Base-by-base conservation (phyloP, 2,888 invertebrate genomes). In the Caradrina kadenii region DNA sequence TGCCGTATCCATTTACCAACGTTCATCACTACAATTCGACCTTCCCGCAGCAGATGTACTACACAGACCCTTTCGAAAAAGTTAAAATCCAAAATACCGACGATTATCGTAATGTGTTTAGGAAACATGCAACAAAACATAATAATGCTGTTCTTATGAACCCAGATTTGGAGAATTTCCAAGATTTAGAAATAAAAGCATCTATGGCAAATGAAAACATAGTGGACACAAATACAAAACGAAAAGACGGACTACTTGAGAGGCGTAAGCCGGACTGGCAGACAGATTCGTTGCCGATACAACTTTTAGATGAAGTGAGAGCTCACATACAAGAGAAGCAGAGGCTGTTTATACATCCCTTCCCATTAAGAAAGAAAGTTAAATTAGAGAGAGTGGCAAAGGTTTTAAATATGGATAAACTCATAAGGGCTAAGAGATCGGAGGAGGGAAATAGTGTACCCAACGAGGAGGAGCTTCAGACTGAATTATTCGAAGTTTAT, bases 321-420 rank as follows among this genome's bases (percentile, higher is more conserved):
- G 93, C 93, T 0, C 90, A 93, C 66, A 79, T 93, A 11, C 73
- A 80, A 8, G 86, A 92, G 8, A 91, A 90, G 48, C 80, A 88
- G 0, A 92, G 87, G 60, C 45, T 90, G 1, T 53, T 92, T 0
- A 92, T 89, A 54, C 82, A 88, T 56, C 83, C 91, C 0, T 82
- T 91, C 39, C 88, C 91, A 1, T 81, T 92, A n/a, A 89, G 89
- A 64, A 94, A 92, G 72, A 93, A 89, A 62, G 76, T 93, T 0
- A 93, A 90, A 63, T 74, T 95, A 10, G 95, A 95, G 64, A 92
- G 87, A 79, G 91, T 94, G 1, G 92, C 90, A 0, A 94, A 92
- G 80, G 79, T 93, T 0, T 79, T 91, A 4, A 93, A 92, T 10
- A 31, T 93, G n/a, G 91, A 93, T 58, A 90, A 92, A 17, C 63